Percentiles rank a stretch among this genome's conserved stretches.
Conservation (phyloP, 1,140 invertebrate genomes). For the Drosophila kepulauana region DNA sequence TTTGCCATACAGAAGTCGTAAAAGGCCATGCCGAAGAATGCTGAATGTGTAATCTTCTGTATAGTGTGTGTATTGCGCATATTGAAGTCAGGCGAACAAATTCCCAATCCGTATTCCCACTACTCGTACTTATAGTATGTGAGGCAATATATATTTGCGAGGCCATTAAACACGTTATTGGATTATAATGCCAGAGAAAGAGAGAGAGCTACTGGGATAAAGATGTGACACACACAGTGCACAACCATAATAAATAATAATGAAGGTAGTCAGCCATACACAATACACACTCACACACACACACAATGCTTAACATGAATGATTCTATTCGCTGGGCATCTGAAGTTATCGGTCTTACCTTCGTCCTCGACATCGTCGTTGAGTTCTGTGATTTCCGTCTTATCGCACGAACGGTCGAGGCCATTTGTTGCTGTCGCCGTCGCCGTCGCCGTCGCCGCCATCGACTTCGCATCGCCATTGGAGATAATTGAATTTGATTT, state of each 20-base stretch:
- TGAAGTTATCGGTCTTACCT: slow-evolving; percentile 60
- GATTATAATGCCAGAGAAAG: slow-evolving; percentile 41
- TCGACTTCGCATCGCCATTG: slow-evolving; percentile 75
- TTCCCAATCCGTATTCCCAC: slow-evolving; percentile 19
- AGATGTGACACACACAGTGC: slow-evolving; percentile 43
- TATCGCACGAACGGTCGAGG: slow-evolving; percentile 70
- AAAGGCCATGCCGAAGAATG: slow-evolving; percentile 12
- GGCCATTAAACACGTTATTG: slow-evolving; percentile 70
- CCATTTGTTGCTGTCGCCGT: slow-evolving; percentile 72
- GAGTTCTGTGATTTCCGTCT: slow-evolving; percentile 75
- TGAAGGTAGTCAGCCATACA: slow-evolving; percentile 25
- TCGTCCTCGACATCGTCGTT: slow-evolving; percentile 78
- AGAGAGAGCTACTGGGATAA: slow-evolving; percentile 49
- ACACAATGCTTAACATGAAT: slow-evolving; percentile 55
- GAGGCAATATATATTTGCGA: slow-evolving; percentile 76
- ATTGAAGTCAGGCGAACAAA: slow-evolving; percentile 17
- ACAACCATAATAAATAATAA: slow-evolving; percentile 52
- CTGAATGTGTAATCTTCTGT: slow-evolving; percentile 60
- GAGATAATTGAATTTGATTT: slow-evolving; percentile 84
- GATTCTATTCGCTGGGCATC: slow-evolving; percentile 47
- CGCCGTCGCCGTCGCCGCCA: slow-evolving; percentile 19
- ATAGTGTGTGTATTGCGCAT: slow-evolving; percentile 41
- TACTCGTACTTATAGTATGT: slow-evolving; percentile 5
- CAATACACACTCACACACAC: slow-evolving; percentile 37
- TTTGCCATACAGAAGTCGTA: slow-evolving; percentile 52